A percentile compares a stretch with the other conserved stretches of the same genome.
phyloP scores from a whole-genome alignment of 2,888 invertebrate genomes.

The Aromia moschata region DNA sequence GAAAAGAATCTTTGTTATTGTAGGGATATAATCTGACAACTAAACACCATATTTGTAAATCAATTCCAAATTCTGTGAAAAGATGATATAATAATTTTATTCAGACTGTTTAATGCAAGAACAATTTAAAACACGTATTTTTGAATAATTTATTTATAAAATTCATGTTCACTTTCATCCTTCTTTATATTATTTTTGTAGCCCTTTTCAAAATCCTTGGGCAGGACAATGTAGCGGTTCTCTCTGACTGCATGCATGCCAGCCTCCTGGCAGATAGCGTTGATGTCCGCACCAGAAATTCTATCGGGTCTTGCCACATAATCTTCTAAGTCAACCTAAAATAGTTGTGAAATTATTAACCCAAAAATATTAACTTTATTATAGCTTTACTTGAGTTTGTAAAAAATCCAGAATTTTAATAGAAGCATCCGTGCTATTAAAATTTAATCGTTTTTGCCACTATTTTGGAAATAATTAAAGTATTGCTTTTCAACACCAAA shows the following conservation, averaged over 20 bases:
- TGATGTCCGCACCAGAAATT: conserved; percentile 99
- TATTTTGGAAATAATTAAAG: too few species aligned
- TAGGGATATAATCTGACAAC: too few species aligned
- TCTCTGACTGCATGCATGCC: conserved; percentile 99
- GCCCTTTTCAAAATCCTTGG: conserved; percentile 99
- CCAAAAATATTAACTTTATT: too few species aligned
- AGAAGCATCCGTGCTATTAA: too few species aligned
- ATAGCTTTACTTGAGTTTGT: too few species aligned
- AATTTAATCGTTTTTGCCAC: too few species aligned
- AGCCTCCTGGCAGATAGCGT: conserved; percentile 99
- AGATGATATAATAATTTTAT: background rate
- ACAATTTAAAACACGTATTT: background rate
- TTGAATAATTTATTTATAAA: conserved; percentile 85
- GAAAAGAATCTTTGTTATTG: too few species aligned
- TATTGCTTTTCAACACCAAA: too few species aligned
- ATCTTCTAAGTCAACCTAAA: conserved; percentile 97
- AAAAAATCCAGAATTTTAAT: too few species aligned
- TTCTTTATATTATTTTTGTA: conserved; percentile 99
- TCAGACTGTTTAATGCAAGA: background rate
- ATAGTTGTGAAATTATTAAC: too few species aligned
- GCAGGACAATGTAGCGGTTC: conserved; percentile 97
- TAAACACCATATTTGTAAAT: too few species aligned
- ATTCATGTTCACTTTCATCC: conserved; percentile 99
- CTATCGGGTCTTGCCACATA: conserved; percentile 98
- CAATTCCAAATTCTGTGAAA: too few species aligned